Evolutionary conservation across 2,888 invertebrate species (phyloP).

Genomic region (Drosophila kanekoi): DNA sequence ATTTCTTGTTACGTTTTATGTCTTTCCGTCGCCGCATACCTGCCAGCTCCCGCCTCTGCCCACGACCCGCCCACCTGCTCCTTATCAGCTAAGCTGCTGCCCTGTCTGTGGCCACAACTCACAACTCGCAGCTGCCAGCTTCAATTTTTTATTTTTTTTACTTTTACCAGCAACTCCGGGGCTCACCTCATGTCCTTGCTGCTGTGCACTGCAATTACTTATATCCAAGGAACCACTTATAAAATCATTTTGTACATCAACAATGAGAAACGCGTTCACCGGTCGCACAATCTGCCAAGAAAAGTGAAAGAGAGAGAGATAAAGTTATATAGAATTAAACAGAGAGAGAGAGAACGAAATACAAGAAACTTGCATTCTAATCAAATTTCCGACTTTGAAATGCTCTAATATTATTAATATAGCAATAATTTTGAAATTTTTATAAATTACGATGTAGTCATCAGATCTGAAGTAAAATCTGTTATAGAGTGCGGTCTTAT

Average conservation of each 20-base stretch:
- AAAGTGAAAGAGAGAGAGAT: constrained; percentile 59
- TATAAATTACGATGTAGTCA: not conserved
- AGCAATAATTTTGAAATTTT: not conserved
- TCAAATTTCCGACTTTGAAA: not conserved
- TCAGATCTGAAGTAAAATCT: not conserved
- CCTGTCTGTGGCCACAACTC: constrained; percentile 66
- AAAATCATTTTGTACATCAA: constrained; percentile 99
- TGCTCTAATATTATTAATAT: not conserved
- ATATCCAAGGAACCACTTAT: constrained; percentile 97
- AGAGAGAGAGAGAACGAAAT: constrained; percentile 22
- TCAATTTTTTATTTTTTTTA: constrained; percentile 21
- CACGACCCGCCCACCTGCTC: not conserved
- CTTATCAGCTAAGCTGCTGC: constrained; percentile 54
- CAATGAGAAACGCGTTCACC: constrained; percentile 94
- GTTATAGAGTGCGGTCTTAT: too few relatives aligned
- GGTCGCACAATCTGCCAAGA: constrained; percentile 91
- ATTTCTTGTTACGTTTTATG: constrained; percentile 79
- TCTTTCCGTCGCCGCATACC: constrained; percentile 72
- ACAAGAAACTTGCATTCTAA: not conserved
- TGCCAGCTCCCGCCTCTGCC: constrained; percentile 22
- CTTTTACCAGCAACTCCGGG: constrained; percentile 30
- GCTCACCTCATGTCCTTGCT: constrained; percentile 92
- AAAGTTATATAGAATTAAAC: constrained; percentile 32
- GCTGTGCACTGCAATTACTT: constrained; percentile 96
- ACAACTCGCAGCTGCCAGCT: constrained; percentile 49